Evolutionary conservation across 2,888 invertebrate genomes (phyloP), one percentile per base, ranked within the genome.

Genomic region (Scaptomyza flava): DNA sequence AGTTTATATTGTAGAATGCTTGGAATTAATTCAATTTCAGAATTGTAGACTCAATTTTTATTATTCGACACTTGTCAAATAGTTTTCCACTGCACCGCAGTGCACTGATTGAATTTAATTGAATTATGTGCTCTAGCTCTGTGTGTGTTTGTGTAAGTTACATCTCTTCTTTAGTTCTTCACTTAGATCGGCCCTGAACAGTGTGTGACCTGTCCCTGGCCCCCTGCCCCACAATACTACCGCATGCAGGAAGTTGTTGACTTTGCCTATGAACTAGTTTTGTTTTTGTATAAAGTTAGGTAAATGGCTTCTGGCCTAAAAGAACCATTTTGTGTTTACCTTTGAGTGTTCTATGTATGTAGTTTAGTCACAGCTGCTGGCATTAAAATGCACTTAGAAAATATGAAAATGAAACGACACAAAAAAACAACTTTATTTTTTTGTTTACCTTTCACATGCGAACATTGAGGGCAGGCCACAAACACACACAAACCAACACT

Each of bases 91-190:
- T 23, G 23, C 23, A 23, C 23, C 2, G 23, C 23, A 23, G 4
- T 23, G 38, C 82, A 45, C 82, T 82, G 86, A 87, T 82, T 82
- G 81, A 79, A 68, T 57, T 63, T 82, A 87, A 82, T 87, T 82
- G 77, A 82, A 82, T 82, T 76, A 87, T 41, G 6, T n/a, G 11
- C 27, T 3, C 23, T 23, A 23, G 23, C 23, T n/a, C 6, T 30
- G 14, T 57, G 11, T 41, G 23, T 61, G 17, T 34, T 27, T 48
- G n/a, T 50, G 58, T 31, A 51, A 63, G 63, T 81, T 87, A 84
- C 87, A 87, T 69, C 62, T 66, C 41, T 47, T 50, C 27, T 51
- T 45, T 30, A 11, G 38, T 30, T 34, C 33, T 58, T 36, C 27
- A 38, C 14, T 41, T 14, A 31, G 27, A 43, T 59, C 50, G 64